phyloP scores from a whole-genome alignment of 2,888 invertebrate species.

The Punctoribates punctum region DNA sequence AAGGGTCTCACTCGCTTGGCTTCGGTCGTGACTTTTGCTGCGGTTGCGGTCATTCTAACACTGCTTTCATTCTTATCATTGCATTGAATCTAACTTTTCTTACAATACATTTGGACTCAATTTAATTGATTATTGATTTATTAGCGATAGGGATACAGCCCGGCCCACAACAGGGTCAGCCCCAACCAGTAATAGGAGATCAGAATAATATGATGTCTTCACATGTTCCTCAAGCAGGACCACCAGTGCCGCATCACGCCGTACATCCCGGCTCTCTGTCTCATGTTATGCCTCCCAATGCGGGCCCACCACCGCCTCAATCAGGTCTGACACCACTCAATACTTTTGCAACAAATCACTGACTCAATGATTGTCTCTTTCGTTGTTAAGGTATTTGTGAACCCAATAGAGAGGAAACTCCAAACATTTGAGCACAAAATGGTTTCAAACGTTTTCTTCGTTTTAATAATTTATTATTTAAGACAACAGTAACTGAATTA shows the following conservation, averaged over 20 bases:
- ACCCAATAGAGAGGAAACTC: slow-evolving; percentile 22
- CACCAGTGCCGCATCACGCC: background rate
- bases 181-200: slow-evolving; percentile 14
- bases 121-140: background rate
- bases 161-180: slow-evolving; percentile 33
- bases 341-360: no score
- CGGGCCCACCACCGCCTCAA: background rate
- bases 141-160: slow-evolving; percentile 28
- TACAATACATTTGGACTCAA: background rate
- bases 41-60: slow-evolving; percentile 10
- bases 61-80: slow-evolving; percentile 3
- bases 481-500: background rate
- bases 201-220: background rate
- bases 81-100: background rate
- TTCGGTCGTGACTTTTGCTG: slow-evolving; percentile 29
- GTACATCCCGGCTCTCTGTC: slow-evolving; percentile 1
- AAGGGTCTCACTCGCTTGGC: no score
- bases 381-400: slow-evolving; percentile 28
- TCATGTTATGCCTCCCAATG: background rate
- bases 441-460: background rate
- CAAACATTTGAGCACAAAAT: slow-evolving; percentile 13
- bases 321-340: background rate
- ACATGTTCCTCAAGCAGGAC: slow-evolving; percentile 1
- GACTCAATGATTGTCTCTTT: no score
- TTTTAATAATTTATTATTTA: slow-evolving; percentile 20